Base-by-base conservation (phyloP, 1,140 invertebrate genomes). In the Sycobia sp. region DNA sequence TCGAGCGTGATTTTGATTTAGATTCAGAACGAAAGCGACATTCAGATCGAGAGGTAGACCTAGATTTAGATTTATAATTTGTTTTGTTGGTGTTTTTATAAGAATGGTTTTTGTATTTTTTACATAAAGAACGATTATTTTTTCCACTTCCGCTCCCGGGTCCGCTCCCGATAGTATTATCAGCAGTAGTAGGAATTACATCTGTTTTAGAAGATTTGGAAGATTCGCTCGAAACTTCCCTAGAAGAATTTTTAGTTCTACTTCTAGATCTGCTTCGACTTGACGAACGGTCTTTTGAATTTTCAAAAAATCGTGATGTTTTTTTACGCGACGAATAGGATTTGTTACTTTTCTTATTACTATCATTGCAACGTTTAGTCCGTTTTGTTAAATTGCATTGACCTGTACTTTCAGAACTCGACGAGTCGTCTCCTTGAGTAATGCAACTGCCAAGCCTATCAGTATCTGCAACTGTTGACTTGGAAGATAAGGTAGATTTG, bases 181-280 rank as follows among this genome's bases (percentile, higher is more conserved):
- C 38, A 13, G 25, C n/a, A 13, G 22, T 36, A 16, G 56, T 25
- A n/a, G 44, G 25, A 5, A 20, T 14, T 32, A 20, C 23, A 23
- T 51, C 58, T 53, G 47, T 44, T 27, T 53, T 51, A 14, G 59
- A 51, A 14, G 53, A 63, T 5, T 47, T 38, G 4, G 55, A 38
- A 13, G 62, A 65, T n/a, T 73, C 76, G 8, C 67, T 72, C 0
- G 77, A 80, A 27, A 66, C 67, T 3, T 78, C 78, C 22, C 76
- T 71, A 1, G 78, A 75, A 4, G 61, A 56, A 16, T 53, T 46
- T 10, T 49, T 39, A 38, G 71, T 69, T 49, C 67, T 69, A 16
- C 69, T 68, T 10, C 73, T 67, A 34, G 77, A 78, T 44, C 74
- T 74, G 63, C 77, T 80, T 34, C 76, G 65, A 49, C 78, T 77